Percentiles rank a stretch among this genome's conserved stretches.
phyloP scores from a whole-genome alignment of 2,113 vertebrate genomes.

The Petaurus breviceps region DNA sequence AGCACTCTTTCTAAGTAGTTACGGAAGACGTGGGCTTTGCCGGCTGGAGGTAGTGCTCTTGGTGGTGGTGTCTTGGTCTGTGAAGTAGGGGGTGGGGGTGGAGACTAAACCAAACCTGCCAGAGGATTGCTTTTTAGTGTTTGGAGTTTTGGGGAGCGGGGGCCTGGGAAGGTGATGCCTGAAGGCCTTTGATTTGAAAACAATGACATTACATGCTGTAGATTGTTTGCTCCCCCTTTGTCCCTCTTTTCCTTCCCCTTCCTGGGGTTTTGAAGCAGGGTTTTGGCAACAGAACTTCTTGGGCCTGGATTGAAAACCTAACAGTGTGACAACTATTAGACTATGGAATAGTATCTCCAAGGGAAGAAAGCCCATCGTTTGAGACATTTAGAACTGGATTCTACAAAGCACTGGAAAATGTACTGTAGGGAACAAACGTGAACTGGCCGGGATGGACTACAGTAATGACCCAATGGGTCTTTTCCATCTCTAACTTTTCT shows the following conservation, averaged over 20 bases:
- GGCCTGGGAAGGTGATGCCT: constrained; percentile 4
- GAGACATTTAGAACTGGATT: constrained; percentile 62
- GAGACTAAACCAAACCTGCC: constrained; percentile 15
- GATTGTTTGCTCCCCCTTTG: constrained; percentile 67
- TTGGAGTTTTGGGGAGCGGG: neutral
- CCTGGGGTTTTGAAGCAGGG: neutral
- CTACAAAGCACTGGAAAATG: constrained; percentile 59
- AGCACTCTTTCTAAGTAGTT: neutral
- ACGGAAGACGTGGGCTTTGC: neutral
- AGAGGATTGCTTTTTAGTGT: neutral
- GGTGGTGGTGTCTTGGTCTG: constrained; percentile 34
- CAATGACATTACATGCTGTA: constrained; percentile 66
- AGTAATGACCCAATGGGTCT: constrained; percentile 41
- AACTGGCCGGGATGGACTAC: constrained; percentile 55
- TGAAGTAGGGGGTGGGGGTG: constrained; percentile 32
- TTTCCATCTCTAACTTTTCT: neutral
- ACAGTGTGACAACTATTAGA: constrained; percentile 39
- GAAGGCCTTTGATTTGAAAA: constrained; percentile 76
- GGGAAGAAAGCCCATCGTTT: constrained; percentile 54
- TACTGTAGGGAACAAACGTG: constrained; percentile 54
- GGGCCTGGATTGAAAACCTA: constrained; percentile 45
- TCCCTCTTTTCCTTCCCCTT: constrained; percentile 28
- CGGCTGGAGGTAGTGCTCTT: neutral
- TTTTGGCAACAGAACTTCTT: constrained; percentile 48
- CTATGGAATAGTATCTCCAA: constrained; percentile 60